phyloP scores from a whole-genome alignment of 1,140 invertebrate genomes.

The Papilio helenus region DNA sequence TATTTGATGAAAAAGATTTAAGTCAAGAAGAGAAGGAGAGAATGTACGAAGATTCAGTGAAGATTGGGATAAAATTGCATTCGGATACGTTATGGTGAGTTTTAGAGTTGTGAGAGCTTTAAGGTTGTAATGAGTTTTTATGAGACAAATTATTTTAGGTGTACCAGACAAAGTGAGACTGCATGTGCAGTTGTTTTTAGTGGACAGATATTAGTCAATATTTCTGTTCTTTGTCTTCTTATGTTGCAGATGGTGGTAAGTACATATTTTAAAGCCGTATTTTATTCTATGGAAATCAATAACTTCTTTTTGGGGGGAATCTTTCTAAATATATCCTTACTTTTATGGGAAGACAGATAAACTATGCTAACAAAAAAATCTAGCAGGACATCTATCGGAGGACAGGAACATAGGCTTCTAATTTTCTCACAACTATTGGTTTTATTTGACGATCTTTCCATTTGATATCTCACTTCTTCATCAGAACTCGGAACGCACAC shows the following conservation, averaged over 20 bases:
- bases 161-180: constrained; percentile 49
- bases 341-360: too few relatives aligned
- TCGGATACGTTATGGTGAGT: constrained; percentile 56
- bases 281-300: too few relatives aligned
- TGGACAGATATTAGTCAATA: constrained; percentile 56
- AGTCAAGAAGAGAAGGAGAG: constrained; percentile 53
- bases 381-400: background rate
- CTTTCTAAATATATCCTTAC: background rate
- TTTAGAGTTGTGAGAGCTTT: background rate
- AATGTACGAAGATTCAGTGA: constrained; percentile 54
- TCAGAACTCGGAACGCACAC: constrained; percentile 54
- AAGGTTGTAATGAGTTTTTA: background rate
- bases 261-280: constrained; percentile 17
- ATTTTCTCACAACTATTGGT: background rate
- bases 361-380: too few relatives aligned
- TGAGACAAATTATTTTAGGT: constrained; percentile 47
- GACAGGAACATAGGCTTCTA: background rate
- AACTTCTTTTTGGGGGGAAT: background rate
- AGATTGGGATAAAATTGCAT: constrained; percentile 62
- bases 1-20: constrained; percentile 50
- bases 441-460: background rate
- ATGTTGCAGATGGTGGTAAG: constrained; percentile 67
- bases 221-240: constrained; percentile 53
- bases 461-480: background rate
- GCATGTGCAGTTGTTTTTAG: constrained; percentile 55